Evolutionary conservation across 1,140 invertebrate genomes (phyloP).

Genomic region (Acyrthosiphon pisum): DNA sequence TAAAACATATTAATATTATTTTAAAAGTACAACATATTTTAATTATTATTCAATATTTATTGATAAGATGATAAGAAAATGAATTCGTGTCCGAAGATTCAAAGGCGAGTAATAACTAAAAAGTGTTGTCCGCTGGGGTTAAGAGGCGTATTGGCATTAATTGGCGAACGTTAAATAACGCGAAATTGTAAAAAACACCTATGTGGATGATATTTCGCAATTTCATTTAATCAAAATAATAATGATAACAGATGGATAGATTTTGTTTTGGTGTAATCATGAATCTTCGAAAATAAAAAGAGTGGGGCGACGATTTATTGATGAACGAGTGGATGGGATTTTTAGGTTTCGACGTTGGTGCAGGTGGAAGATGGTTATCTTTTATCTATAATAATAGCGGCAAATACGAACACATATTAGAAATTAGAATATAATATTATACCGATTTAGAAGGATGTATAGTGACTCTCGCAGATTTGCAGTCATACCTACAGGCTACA

Average conservation of each 20-base stretch:
- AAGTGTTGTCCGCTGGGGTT: neutral
- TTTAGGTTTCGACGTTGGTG: neutral
- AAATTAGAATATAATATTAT: no score
- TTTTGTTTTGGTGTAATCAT: neutral
- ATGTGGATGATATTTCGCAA: neutral
- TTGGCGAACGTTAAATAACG: neutral
- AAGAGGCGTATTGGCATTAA: neutral
- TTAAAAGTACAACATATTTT: neutral
- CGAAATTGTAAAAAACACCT: neutral
- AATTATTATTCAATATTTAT: neutral
- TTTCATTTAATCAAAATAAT: neutral
- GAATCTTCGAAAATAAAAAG: neutral
- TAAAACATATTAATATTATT: neutral
- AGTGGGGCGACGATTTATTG: neutral
- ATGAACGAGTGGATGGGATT: neutral
- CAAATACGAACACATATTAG: no score
- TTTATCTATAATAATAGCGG: no score
- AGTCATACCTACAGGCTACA: no score
- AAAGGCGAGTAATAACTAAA: neutral
- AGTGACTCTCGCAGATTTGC: no score
- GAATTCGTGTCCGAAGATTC: neutral
- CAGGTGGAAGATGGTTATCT: no score
- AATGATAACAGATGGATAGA: neutral
- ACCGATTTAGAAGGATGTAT: no score
- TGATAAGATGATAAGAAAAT: slow-evolving; percentile 28